phyloP scores from a whole-genome alignment of 1,140 invertebrate species.

The Neodiprion virginianus region DNA sequence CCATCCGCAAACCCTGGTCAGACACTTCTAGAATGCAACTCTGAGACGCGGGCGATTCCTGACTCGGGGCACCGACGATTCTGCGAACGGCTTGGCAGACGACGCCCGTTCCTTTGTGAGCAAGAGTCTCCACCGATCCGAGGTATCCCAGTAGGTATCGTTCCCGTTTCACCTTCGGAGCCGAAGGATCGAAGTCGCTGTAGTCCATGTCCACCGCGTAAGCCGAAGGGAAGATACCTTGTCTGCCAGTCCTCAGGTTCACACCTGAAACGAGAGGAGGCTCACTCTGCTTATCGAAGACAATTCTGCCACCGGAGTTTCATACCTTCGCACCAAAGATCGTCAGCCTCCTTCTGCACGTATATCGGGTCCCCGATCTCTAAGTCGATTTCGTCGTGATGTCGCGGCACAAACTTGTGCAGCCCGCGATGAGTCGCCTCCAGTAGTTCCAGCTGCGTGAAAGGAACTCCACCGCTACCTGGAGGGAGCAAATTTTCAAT shows the following conservation, averaged over 20 bases:
- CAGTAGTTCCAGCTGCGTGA: slow-evolving; percentile 84
- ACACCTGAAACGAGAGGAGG: slow-evolving; percentile 70
- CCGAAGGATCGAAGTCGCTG: slow-evolving; percentile 89
- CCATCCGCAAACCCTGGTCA: slow-evolving; percentile 94
- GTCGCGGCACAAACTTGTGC: slow-evolving; percentile 94
- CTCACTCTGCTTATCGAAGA: background rate
- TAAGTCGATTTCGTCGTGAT: slow-evolving; percentile 93
- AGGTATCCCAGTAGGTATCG: slow-evolving; percentile 92
- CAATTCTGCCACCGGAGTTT: slow-evolving; percentile 21
- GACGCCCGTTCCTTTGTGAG: slow-evolving; percentile 90
- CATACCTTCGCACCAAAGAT: slow-evolving; percentile 95
- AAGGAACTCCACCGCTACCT: slow-evolving; percentile 72
- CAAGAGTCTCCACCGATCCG: slow-evolving; percentile 92
- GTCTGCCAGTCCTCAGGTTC: slow-evolving; percentile 88
- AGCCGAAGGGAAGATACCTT: slow-evolving; percentile 96
- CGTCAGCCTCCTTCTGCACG: slow-evolving; percentile 94
- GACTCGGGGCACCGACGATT: slow-evolving; percentile 73
- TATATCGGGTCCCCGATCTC: slow-evolving; percentile 98
- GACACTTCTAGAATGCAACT: slow-evolving; percentile 92
- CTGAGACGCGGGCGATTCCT: slow-evolving; percentile 73
- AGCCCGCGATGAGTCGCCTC: slow-evolving; percentile 94
- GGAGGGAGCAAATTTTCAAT: slow-evolving; percentile 20
- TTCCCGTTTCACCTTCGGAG: slow-evolving; percentile 84
- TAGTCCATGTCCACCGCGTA: slow-evolving; percentile 97
- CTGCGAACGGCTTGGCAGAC: slow-evolving; percentile 88